Percentiles rank a stretch among this genome's conserved stretches.
These are phyloP conservation scores for Platynereis dumerilii DNA, from an alignment of 2,888 invertebrate genomes.

Conservation along the genomic window DNA sequence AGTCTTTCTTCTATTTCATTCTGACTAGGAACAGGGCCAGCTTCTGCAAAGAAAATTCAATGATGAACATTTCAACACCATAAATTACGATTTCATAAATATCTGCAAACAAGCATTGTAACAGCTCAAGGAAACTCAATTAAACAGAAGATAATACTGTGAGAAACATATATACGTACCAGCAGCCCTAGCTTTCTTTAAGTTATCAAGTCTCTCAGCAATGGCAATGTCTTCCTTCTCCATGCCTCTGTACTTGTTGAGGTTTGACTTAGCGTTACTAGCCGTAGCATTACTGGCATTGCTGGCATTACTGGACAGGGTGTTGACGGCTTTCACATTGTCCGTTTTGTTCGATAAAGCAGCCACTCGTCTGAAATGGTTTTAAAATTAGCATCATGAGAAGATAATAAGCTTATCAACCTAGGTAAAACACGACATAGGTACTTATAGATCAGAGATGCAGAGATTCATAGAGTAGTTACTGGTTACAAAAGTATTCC, in stretches of 20 bases:
- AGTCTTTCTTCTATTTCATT: conserved; percentile 41
- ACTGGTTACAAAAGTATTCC: too few species aligned
- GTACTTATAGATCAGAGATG: too few species aligned
- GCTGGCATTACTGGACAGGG: background rate
- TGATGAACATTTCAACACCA: too few species aligned
- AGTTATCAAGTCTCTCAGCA: conserved; percentile 52
- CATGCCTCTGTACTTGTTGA: conserved; percentile 28
- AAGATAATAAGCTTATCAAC: background rate
- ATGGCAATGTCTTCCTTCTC: conserved; percentile 52
- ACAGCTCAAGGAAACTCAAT: too few species aligned
- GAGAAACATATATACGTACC: background rate
- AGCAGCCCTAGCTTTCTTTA: conserved; percentile 36
- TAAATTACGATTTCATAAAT: too few species aligned
- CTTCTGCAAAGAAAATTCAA: conserved; percentile 4
- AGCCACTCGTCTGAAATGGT: conserved; percentile 44
- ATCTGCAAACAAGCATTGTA: too few species aligned
- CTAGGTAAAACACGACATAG: too few species aligned
- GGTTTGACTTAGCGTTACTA: too few species aligned
- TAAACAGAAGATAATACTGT: too few species aligned
- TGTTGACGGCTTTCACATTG: background rate
- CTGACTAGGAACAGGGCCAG: conserved; percentile 29
- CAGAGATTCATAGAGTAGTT: too few species aligned
- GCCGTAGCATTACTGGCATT: background rate
- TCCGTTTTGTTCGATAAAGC: conserved; percentile 27
- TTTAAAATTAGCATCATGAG: background rate